Evolutionary conservation across 2,888 invertebrate species (phyloP).

Genomic region (Xiphydria camelus): DNA sequence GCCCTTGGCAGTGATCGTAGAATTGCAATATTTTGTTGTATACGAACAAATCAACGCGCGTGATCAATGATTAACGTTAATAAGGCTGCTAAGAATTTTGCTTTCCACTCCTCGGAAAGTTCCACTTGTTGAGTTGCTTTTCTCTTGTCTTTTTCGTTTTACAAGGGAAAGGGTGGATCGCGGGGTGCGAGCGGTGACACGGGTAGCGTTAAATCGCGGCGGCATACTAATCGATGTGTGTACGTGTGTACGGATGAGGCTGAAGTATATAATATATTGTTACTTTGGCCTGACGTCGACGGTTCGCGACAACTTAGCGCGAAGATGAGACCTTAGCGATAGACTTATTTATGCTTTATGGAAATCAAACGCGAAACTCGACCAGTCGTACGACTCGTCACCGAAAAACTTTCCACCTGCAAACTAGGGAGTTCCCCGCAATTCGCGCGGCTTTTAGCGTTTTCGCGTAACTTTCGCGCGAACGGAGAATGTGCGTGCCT

Average conservation of each 20-base stretch:
- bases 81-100: slow-evolving; percentile 1
- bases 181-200: too few relatives aligned
- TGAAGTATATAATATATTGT: too few relatives aligned
- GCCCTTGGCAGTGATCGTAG: slow-evolving; percentile 56
- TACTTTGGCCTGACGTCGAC: slow-evolving; percentile 32
- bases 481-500: too few relatives aligned
- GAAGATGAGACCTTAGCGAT: neutral
- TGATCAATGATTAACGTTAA: neutral
- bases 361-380: too few relatives aligned
- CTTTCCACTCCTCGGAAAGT: too few relatives aligned
- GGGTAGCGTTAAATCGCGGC: too few relatives aligned
- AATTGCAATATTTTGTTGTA: slow-evolving; percentile 38
- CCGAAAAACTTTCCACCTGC: too few relatives aligned
- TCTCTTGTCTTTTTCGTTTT: slow-evolving; percentile 6
- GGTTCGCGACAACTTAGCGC: slow-evolving; percentile 10
- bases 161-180: too few relatives aligned
- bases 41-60: neutral
- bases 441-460: too few relatives aligned
- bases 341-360: neutral
- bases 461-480: too few relatives aligned
- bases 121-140: neutral
- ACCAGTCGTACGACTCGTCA: too few relatives aligned
- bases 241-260: slow-evolving; percentile 10
- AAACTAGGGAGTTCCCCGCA: too few relatives aligned
- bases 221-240: neutral